A percentile compares a stretch with the other conserved stretches of the same genome.
phyloP scores from a whole-genome alignment of 2,113 vertebrate species.

The Alligator mississippiensis region DNA sequence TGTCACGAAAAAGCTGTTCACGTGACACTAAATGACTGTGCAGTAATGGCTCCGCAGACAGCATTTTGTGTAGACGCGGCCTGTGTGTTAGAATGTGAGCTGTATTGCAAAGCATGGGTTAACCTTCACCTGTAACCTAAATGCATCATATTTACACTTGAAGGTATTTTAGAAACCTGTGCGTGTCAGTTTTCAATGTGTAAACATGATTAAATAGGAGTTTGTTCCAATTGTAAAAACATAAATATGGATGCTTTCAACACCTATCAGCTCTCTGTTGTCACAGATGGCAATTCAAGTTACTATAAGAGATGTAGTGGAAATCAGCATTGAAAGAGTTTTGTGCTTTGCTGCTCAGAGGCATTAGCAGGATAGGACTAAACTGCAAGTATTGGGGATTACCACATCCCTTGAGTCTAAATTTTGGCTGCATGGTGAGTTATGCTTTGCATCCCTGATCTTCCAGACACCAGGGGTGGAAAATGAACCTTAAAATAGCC shows the following conservation, averaged over 20 bases:
- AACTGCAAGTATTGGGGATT: neutral
- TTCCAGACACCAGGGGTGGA: neutral
- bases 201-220: slow-evolving; percentile 35
- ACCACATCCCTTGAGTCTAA: neutral
- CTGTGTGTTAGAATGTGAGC: neutral
- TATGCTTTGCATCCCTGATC: neutral
- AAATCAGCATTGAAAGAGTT: neutral
- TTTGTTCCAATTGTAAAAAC: slow-evolving; percentile 32
- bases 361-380: no score
- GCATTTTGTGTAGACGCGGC: no score
- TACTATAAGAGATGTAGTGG: neutral
- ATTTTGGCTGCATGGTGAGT: neutral
- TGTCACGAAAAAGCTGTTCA: no score
- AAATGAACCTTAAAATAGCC: neutral
- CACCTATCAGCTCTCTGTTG: slow-evolving; percentile 21
- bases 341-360: neutral
- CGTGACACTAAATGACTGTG: no score
- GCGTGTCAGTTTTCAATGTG: neutral
- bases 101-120: neutral
- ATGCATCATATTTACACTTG: neutral
- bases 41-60: no score
- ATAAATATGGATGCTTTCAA: slow-evolving; percentile 27
- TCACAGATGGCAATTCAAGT: neutral
- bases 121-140: slow-evolving; percentile 23
- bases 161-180: neutral